A percentile compares a stretch with the other conserved stretches of the same genome.
Conservation (phyloP, 92 coral and sea anemone species). For the Phenganax subtilis region DNA sequence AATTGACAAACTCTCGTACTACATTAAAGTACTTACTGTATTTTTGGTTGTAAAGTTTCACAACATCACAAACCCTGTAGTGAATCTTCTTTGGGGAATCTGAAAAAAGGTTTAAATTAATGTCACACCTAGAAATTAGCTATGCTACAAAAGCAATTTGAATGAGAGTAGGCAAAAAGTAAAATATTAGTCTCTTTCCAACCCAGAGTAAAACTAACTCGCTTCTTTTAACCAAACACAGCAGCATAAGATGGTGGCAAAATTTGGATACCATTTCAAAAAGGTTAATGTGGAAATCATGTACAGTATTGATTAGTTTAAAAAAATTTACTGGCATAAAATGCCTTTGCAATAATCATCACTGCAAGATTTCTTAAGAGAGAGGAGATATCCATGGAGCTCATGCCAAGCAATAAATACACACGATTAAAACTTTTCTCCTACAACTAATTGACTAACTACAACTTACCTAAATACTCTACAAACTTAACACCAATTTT, state of each 20-base stretch:
- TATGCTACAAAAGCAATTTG: neutral
- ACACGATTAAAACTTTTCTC: neutral
- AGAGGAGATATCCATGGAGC: no score
- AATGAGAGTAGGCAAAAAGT: neutral
- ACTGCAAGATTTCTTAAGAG: no score
- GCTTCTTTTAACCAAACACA: no score
- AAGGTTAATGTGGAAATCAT: no score
- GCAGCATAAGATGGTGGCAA: no score
- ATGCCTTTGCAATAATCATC: no score
- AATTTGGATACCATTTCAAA: no score
- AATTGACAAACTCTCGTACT: neutral
- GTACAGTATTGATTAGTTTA: no score
- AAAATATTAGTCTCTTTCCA: no score
- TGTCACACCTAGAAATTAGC: neutral
- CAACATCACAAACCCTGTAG: slow-evolving; percentile 22
- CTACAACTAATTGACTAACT: neutral
- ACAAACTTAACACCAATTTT: neutral
- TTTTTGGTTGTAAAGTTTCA: slow-evolving; percentile 22
- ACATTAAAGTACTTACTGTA: slow-evolving; percentile 8
- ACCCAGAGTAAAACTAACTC: no score
- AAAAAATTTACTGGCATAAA: no score
- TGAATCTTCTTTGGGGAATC: neutral
- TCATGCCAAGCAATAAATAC: neutral
- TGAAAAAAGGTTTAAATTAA: neutral
- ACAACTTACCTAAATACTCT: slow-evolving; percentile 9